A percentile compares a stretch with the other conserved stretches of the same genome.
phyloP scores from a whole-genome alignment of 2,113 vertebrate genomes.

The Axis porcinus region DNA sequence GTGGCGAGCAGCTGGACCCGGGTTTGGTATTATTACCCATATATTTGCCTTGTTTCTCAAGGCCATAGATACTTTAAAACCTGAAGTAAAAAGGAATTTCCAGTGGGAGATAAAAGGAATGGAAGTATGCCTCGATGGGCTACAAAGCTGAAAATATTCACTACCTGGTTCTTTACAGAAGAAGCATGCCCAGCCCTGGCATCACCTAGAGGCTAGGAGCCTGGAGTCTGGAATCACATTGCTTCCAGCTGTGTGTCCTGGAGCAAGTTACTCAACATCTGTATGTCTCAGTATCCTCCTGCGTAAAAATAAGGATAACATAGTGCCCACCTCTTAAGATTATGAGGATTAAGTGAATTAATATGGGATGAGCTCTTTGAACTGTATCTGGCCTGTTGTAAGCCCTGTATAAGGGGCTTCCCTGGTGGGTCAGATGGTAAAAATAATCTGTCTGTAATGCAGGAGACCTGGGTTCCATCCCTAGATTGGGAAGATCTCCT shows the following conservation, averaged over 20 bases:
- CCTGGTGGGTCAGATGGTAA: background rate
- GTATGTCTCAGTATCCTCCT: too few species aligned
- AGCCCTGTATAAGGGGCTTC: background rate
- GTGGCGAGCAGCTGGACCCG: fast-evolving
- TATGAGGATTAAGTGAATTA: background rate
- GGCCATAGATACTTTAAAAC: background rate
- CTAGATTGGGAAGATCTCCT: background rate
- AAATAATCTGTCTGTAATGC: background rate
- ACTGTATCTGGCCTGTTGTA: too few species aligned
- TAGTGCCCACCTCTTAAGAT: background rate
- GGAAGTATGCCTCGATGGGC: background rate
- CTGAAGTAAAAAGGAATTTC: background rate
- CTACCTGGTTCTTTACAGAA: background rate
- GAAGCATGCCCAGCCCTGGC: fast-evolving
- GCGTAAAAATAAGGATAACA: background rate
- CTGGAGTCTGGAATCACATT: background rate
- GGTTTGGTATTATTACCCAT: background rate
- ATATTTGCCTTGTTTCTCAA: background rate
- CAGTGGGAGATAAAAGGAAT: background rate
- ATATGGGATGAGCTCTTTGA: background rate
- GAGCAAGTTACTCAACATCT: background rate
- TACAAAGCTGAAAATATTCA: background rate
- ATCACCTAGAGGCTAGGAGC: background rate
- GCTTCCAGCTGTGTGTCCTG: background rate
- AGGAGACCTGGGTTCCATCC: background rate